Base-by-base conservation (phyloP, 2,888 invertebrate genomes). In the Mythimna impura region DNA sequence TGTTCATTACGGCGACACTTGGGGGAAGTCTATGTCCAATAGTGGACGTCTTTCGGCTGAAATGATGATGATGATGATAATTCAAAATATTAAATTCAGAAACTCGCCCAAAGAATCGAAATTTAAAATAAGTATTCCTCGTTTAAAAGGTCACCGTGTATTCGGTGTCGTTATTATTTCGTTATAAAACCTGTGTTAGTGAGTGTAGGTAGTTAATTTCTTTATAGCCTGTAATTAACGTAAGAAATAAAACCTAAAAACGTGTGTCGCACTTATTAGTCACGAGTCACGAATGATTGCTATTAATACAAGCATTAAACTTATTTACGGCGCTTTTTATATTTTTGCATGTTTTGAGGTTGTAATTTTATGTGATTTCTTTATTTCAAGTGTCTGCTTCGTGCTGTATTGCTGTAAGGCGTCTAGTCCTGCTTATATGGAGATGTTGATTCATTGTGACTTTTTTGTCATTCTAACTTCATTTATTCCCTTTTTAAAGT, bases 281-380 rank as follows among this genome's bases (percentile, higher is more conserved):
- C 66, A 72, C 65, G 10, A 81, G 83, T 84, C 81, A 84, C 84
- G 83, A 85, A 79, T 76, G 73, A 82, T 60, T 80, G 76, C 54
- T 72, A 66, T 74, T 79, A 77, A 79, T 74, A 73, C 54, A 74
- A 70, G n/a, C 40, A 76, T 72, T 81, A 69, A 10, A 62, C 43
- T 70, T 71, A 72, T 81, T 72, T 73, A 76, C 58, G 57, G 65
- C 34, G 17, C n/a, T 40, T 66, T 83, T 65, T 72, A 64, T 14
- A 62, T 60, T 69, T 55, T 72, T 58, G 73, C 71, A 63, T 81
- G 71, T 67, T 81, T 62, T 20, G 10, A 54, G n/a, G 43, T 36
- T 63, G 25, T 66, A 34, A 61, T 62, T 50, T 50, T 52, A n/a
- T n/a, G 62, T 25, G 6, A 34, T 72, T 71, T 72, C 9, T 72